Percentiles rank a stretch among this genome's conserved stretches.
Conservation (phyloP, 2,797 vertebrate genomes). For the Erethizon dorsatum region DNA sequence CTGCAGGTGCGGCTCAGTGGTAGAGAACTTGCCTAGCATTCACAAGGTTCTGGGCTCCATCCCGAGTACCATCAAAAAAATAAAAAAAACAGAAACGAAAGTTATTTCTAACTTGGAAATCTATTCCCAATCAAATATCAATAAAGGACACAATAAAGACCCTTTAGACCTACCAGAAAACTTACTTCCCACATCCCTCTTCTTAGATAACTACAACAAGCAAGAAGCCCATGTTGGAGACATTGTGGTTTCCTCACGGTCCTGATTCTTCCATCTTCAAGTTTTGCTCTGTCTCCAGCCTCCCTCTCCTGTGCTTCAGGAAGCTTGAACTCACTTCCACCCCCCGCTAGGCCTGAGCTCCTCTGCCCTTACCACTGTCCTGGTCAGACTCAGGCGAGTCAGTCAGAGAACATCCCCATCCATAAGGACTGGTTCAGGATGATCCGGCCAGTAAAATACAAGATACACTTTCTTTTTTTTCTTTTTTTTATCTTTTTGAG, state of each 20-base stretch:
- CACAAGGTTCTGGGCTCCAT: background rate
- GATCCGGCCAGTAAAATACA: background rate
- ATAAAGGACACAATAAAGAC: background rate
- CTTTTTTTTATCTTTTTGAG: too few species aligned
- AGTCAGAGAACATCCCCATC: background rate
- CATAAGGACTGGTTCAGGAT: background rate
- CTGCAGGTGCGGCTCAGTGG: background rate
- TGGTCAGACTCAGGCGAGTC: background rate
- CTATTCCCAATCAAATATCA: background rate
- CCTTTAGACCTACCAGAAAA: background rate
- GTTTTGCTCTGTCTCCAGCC: background rate
- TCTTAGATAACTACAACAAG: background rate
- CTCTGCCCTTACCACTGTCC: background rate
- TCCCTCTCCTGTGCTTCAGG: background rate
- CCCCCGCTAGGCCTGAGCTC: background rate
- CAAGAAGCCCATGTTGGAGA: background rate
- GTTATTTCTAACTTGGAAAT: background rate
- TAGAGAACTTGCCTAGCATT: background rate
- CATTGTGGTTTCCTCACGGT: background rate
- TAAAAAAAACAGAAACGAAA: background rate
- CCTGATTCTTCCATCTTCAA: background rate
- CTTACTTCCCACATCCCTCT: background rate
- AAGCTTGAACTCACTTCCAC: background rate
- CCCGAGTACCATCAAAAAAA: background rate
- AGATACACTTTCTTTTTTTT: background rate